Base-by-base conservation (phyloP, 2,888 invertebrate species). In the Cynaeus angustus region DNA sequence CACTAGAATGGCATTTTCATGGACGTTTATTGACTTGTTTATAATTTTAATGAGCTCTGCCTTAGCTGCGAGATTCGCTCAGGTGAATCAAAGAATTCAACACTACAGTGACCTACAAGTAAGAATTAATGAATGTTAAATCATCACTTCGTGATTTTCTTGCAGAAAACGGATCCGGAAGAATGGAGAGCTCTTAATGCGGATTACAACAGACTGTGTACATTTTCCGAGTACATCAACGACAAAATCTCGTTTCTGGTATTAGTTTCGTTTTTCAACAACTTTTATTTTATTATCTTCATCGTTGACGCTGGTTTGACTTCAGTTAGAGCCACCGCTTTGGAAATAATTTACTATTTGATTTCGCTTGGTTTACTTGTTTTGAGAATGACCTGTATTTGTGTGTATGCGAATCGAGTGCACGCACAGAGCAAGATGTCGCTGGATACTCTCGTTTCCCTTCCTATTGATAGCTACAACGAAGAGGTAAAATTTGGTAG, bases 1-100 rank as follows among this genome's bases (percentile, higher is more conserved):
- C 46, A 66, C 66, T 0, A 13, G 70, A 50, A 70, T 70, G 70
- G 62, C 70, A 9, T 66, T 70, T 14, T 62, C 70, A 13, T 70
- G 66, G 70, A 66, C 66, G 2, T 70, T 70, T 55, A 38, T 70
- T 2, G 70, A 70, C 43, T 26, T 66, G 1, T 70, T 70, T 16
- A 66, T 66, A 8, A 56, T 70, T 10, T 33, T 66, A 8, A 66
- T 70, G 9, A 66, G 70, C 28, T 62, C 41, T n/a, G 55, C 56
- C 8, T n/a, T 70, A 5, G 48, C 66, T 3, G n/a, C 46, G 12
- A 66, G 66, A 55, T 66, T 70, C 37, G 7, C 10, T 16, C 70
- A 70, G 41, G 46, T 70, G 4, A 70, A 70, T 10, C 13, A 14
- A 1, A 26, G 43, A 62, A 48, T 70, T 48, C 62, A 33, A n/a